Evolutionary conservation across 30 jellyfish, hydroid and myxozoan species (phyloP), one percentile per base, ranked within the genome.

Genomic region (Euphysa ruthae): DNA sequence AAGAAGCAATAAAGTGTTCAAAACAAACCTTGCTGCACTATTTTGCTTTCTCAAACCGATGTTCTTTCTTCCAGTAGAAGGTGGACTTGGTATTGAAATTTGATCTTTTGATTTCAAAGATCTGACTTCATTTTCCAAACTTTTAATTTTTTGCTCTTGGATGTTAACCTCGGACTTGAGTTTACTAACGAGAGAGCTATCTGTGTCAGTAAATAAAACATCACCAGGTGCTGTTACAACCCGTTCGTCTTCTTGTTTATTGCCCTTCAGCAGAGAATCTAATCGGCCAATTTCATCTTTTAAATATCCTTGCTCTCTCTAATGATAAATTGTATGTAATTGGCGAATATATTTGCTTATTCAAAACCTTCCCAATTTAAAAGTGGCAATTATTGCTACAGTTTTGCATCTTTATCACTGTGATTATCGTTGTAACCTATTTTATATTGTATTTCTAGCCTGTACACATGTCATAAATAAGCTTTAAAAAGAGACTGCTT

Each of bases 241-340:
- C 13, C 95, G 73, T 49, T 66, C 90, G 55, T 70, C 74, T 8
- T 78, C 29, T 13, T 38, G 75, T 26, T 73, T 18, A 43, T 66
- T 44, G 32, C 52, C 18, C 22, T 81, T 73, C 4, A 69, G 76
- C 35, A 78, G 69, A 32, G 63, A 69, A 26, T 79, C 58, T 32
- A 86, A 65, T 28, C 76, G 66, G 8, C 32, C 31, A 52, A 71
- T 86, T 32, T 79, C 58, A 6, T 58, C 81, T 35, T 86, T 86
- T 44, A 86, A 63, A 25, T 64, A 51, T 32, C 69, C 83, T 74
- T 86, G 96, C 27, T 86, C 96, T 29, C 93, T 61, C 95, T 83
- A 50, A 15, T 70, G 31, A 50, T 56, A 35, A 54, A 43, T 15
- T n/a, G n/a, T n/a, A n/a, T n/a, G n/a, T n/a, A n/a, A n/a, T n/a